Percentiles rank a stretch among this genome's conserved stretches.
Conservation (phyloP, 2,888 invertebrate genomes). For the Lordiphosa fenestrarum region DNA sequence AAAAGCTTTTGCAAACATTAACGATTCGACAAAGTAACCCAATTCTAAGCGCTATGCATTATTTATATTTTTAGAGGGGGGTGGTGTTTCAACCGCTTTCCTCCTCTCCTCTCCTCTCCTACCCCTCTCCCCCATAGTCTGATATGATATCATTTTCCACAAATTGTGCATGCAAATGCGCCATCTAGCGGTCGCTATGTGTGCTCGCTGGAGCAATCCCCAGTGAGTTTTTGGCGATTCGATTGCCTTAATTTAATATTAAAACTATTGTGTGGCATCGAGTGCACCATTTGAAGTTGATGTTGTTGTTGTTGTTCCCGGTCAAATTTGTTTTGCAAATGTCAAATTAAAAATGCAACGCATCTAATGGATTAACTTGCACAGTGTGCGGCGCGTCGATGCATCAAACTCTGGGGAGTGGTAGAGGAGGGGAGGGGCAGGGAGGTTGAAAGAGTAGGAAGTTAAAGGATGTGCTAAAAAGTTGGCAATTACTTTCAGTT, state of each 20-base stretch:
- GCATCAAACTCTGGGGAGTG: conserved; percentile 49
- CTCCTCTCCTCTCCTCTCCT: too few species aligned
- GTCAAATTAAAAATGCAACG: conserved; percentile 73
- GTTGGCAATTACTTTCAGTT: conserved; percentile 31
- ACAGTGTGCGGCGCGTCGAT: conserved; percentile 57
- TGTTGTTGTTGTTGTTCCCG: conserved; percentile 17
- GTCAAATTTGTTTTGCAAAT: conserved; percentile 63
- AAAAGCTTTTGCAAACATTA: too few species aligned
- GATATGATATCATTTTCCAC: too few species aligned
- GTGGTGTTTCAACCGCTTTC: too few species aligned
- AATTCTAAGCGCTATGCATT: too few species aligned
- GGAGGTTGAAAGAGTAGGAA: not conserved
- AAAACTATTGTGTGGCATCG: conserved; percentile 47
- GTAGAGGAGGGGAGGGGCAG: too few species aligned
- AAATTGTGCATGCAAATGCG: too few species aligned
- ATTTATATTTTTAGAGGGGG: too few species aligned
- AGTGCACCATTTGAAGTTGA: not conserved
- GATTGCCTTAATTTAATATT: conserved; percentile 54
- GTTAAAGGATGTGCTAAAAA: conserved; percentile 6
- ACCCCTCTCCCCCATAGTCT: too few species aligned
- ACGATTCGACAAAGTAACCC: too few species aligned
- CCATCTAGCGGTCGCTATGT: too few species aligned
- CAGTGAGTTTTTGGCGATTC: conserved; percentile 2
- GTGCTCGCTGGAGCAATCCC: too few species aligned
- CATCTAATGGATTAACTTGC: conserved; percentile 68